Evolutionary conservation across 1,140 invertebrate genomes (phyloP), one percentile per base, ranked within the genome.

Genomic region (Lucilia cuprina): DNA sequence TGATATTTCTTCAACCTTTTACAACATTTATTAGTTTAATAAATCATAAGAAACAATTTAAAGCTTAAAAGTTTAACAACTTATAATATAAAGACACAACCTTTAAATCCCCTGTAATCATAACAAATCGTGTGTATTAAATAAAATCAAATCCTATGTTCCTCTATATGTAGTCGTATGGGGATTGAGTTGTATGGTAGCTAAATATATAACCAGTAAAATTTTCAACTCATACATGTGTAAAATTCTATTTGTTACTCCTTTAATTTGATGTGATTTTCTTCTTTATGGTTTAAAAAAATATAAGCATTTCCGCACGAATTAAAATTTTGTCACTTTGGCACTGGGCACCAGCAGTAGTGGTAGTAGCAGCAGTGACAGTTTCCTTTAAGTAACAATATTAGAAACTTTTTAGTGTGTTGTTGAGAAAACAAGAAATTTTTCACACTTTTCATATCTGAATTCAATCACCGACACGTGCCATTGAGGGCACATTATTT

Each of bases 251-350:
- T 50, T 49, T n/a, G n/a, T 49, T 21, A 47, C 75, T 41, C 34
- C 35, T 78, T 78, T 78, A 35, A 47, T 78, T 8, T 70, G n/a
- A 65, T 19, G 4, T 55, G 65, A 70, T 70, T 70, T 70, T n/a
- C n/a, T n/a, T n/a, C 8, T 70, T 70, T 70, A 70, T 60, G 55
- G 55, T 17, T 60, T 60, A 14, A 8, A 41, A 41, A 41, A 41
- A 41, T 41, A 41, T 60, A 70, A 70, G 21, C 49, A 80, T 80
- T 80, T 80, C 77, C 77, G 77, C 77, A 80, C 77, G 77, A 80
- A 80, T 80, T 80, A 80, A 80, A 80, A 80, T 50, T 80, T 80
- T 80, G 77, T 80, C 77, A 80, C 41, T 80, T 80, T 78, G 19
- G 14, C 47, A 19, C 19, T 21, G 65, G 19, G 65, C n/a, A 70